Evolutionary conservation across 2,113 vertebrate species (phyloP).

Genomic region (Siphamia tubifer): DNA sequence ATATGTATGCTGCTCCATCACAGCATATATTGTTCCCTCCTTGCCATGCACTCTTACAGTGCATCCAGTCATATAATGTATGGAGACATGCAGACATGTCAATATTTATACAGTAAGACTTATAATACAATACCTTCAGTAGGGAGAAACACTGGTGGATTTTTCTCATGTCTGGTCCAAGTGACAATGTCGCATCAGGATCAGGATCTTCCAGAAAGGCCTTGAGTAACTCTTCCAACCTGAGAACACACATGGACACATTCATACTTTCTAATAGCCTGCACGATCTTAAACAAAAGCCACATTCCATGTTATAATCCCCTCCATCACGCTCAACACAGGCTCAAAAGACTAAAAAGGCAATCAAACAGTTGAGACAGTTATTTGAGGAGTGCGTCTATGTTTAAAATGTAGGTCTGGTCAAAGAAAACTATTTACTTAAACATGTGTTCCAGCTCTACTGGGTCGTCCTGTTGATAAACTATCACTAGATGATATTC

Average conservation of each 20-base stretch:
- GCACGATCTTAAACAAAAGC: not conserved
- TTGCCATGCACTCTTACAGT: not conserved
- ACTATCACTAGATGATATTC: slow-evolving; percentile 60
- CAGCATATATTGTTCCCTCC: not conserved
- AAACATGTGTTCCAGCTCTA: slow-evolving; percentile 42
- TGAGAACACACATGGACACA: slow-evolving; percentile 69
- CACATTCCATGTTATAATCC: not conserved
- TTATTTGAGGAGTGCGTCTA: slow-evolving; percentile 26
- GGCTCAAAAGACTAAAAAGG: not conserved
- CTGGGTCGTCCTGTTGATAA: slow-evolving; percentile 61
- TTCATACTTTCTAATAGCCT: slow-evolving; percentile 1
- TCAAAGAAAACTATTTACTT: slow-evolving; percentile 76
- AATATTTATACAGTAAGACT: not conserved
- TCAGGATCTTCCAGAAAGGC: slow-evolving; percentile 86
- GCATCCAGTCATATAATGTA: too few relatives aligned
- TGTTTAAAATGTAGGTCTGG: slow-evolving; percentile 59
- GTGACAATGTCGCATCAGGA: slow-evolving; percentile 81
- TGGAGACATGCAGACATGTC: not conserved
- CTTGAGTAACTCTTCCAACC: slow-evolving; percentile 82
- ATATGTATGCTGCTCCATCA: too few relatives aligned
- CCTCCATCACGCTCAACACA: slow-evolving; percentile 9
- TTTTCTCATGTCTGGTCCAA: slow-evolving; percentile 92
- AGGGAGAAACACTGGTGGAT: slow-evolving; percentile 86
- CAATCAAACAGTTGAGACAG: slow-evolving; percentile 31
- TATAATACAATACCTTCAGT: slow-evolving; percentile 84